Conservation (phyloP, 2,113 vertebrate genomes). For the Xenopus borealis region DNA sequence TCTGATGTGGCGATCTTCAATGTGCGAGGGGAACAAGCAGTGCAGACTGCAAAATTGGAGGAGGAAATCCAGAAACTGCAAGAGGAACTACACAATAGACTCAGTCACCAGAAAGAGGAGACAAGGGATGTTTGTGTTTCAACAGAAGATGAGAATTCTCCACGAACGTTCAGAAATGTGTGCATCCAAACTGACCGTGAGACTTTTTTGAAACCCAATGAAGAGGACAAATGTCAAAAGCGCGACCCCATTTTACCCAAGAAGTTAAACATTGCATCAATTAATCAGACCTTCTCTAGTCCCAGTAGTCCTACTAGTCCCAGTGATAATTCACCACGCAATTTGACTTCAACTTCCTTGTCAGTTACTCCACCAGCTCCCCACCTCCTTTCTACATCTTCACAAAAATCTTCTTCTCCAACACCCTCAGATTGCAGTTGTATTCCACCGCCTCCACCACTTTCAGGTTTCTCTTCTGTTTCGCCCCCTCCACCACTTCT, state of each 20-base stretch:
- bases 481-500: slow-evolving; percentile 47
- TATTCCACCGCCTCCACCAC: slow-evolving; percentile 43
- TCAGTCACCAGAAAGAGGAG: slow-evolving; percentile 57
- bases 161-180: slow-evolving; percentile 82
- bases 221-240: slow-evolving; percentile 66
- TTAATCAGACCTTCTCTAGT: slow-evolving; percentile 73
- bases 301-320: slow-evolving; percentile 50
- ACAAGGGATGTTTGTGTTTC: slow-evolving; percentile 74
- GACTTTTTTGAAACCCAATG: slow-evolving; percentile 84
- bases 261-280: slow-evolving; percentile 80
- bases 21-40: slow-evolving; percentile 86
- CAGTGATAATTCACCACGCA: slow-evolving; percentile 52
- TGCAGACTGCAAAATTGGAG: slow-evolving; percentile 73
- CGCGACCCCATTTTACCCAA: slow-evolving; percentile 75
- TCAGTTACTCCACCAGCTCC: slow-evolving; percentile 54
- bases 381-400: no score
- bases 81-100: slow-evolving; percentile 59
- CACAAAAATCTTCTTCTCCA: not conserved
- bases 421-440: slow-evolving; percentile 29
- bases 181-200: slow-evolving; percentile 91
- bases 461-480: slow-evolving; percentile 46
- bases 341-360: slow-evolving; percentile 50
- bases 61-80: slow-evolving; percentile 67
- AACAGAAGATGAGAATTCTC: slow-evolving; percentile 72
- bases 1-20: slow-evolving; percentile 84